A percentile compares a stretch with the other conserved stretches of the same genome.
Evolutionary conservation across 35 echinoderm and acorn worm species (phyloP).

Genomic region (Patiria miniata): DNA sequence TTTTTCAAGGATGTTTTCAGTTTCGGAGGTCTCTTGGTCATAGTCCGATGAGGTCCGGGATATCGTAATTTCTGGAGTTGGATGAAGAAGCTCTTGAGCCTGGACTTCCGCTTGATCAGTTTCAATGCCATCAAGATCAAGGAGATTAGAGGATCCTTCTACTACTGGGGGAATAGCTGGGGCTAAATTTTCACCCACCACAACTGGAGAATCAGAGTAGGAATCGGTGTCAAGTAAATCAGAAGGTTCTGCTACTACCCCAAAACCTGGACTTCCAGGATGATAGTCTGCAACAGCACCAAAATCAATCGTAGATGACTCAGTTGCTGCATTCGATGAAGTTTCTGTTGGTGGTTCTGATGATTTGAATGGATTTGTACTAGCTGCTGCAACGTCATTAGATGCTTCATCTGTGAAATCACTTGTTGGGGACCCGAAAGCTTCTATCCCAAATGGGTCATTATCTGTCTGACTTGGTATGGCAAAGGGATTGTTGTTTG

Average conservation of each 20-base stretch:
- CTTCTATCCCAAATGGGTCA: neutral
- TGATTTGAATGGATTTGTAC: too few relatives aligned
- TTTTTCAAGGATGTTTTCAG: neutral
- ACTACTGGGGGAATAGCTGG: neutral
- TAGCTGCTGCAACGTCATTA: too few relatives aligned
- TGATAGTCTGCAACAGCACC: neutral
- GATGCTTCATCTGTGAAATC: neutral
- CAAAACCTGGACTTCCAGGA: neutral
- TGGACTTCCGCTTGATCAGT: neutral
- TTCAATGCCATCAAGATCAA: too few relatives aligned
- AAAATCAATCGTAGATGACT: neutral
- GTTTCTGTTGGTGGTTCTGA: too few relatives aligned
- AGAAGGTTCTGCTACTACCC: neutral
- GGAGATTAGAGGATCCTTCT: too few relatives aligned
- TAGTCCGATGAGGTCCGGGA: neutral
- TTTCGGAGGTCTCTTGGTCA: neutral
- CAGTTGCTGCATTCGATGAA: neutral
- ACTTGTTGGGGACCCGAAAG: neutral
- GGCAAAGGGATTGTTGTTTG: neutral
- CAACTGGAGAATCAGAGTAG: neutral
- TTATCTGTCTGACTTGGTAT: neutral
- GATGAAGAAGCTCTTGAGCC: neutral
- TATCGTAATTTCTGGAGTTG: neutral
- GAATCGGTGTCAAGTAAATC: neutral
- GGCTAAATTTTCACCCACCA: neutral